Evolutionary conservation across 1,140 invertebrate genomes (phyloP), one percentile per base, ranked within the genome.

Genomic region (Drosophila triauraria): DNA sequence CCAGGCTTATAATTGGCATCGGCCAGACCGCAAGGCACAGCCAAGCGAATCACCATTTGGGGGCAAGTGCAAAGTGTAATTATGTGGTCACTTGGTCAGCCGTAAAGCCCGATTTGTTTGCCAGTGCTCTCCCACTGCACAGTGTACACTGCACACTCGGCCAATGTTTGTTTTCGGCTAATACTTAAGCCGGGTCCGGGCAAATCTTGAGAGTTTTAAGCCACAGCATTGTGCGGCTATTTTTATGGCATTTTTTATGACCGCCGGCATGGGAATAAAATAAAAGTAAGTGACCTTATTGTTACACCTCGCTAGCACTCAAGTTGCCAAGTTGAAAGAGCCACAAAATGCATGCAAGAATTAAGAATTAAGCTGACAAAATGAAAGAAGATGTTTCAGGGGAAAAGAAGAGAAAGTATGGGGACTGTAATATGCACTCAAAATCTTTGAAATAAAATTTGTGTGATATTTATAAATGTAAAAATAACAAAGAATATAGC

Each of bases 1-100:
- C 80, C 78, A 88, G 84, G 77, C 84, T 87, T 87, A 83, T 88
- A 87, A 87, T 87, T 88, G 83, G 83, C 83, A 87, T 87, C 43
- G 61, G 74, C 46, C 53, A 63, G 63, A 84, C 84, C 84, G 63
- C 84, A 88, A 90, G 82, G 81, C 80, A 77, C 42, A 62, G 80
- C 72, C 69, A 67, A 56, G 59, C 54, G 53, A 81, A 64, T 62
- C 20, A 23, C 8, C 53, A 54, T 54, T 54, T 57, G 46, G 46
- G 51, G 57, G 67, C 65, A 84, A 87, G 80, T 80, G 84, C 80
- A 88, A 54, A 65, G 68, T 72, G 84, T 87, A 87, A 87, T 87
- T 87, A 87, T 90, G 84, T 90, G 84, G 84, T 87, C 80, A 78
- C 69, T 71, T 70, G 78, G 84, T 78, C 65, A 65, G 53, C 75